Evolutionary conservation across 35 echinoderm and acorn worm genomes (phyloP), one percentile per base, ranked within the genome.

Genomic region (Holothuria glaberrima): DNA sequence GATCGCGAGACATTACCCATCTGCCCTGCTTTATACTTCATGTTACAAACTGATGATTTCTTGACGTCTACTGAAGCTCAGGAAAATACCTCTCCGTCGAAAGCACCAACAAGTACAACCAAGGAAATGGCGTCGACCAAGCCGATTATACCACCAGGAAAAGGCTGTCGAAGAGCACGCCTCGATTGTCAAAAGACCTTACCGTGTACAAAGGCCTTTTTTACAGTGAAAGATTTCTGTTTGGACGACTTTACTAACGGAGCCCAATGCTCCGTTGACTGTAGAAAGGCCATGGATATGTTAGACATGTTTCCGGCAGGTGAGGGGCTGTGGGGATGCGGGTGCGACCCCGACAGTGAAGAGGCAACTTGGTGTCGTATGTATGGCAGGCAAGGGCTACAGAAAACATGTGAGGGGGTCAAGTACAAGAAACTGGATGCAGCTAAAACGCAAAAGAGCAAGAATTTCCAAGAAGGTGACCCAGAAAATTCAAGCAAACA

Each of bases 311-410:
- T 48, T 26, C 35, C 36, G 0, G 16, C 74, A 35, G 44, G 41
- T 5, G 38, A 48, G 12, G 74, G 14, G 44, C 44, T 78, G 10
- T 78, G 74, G 74, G 38, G 38, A 27, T 78, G 74, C 20, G 44
- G 9, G 19, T 78, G 74, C 17, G 74, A 78, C 27, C 74, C 38
- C 5, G 44, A 52, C 41, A 50, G 74, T 48, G 44, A 78, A 9
- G 74, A 78, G 41, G 18, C 33, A 41, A 48, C 74, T 41, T 78
- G 74, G 74, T 78, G 74, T 78, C 14, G 19, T 12, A 78, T 78
- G 74, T 78, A 78, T 33, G 74, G 38, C 27, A 48, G 50, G 41
- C 21, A 78, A 41, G 74, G 74, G 0, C 33, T 78, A 25, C 10
- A 33, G 50, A 48, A 48, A 48, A 48, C 36, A 12, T 78, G 74